Evolutionary conservation across 2,113 vertebrate species (phyloP).

Genomic region (Hypanus sabinus): DNA sequence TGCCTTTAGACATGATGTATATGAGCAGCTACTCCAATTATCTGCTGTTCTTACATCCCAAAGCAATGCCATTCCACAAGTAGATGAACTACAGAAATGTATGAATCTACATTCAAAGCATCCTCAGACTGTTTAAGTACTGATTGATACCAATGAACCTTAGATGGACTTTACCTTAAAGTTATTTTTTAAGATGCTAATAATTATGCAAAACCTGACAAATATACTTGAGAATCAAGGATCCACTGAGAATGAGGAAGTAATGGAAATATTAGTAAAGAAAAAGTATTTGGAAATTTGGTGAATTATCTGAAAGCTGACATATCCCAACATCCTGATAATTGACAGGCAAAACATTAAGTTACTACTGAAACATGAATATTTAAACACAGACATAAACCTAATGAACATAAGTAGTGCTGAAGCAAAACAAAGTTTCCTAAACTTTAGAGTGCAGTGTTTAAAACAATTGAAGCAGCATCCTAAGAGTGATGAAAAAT

Average conservation of each 20-base stretch:
- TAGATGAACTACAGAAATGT: no score
- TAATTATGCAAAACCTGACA: not conserved
- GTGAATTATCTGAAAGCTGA: no score
- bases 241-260: no score
- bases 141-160: not conserved
- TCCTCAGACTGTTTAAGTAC: not conserved
- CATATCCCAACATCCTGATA: no score
- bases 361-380: not conserved
- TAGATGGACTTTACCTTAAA: not conserved
- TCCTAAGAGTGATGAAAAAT: not conserved
- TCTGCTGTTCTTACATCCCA: not conserved
- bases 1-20: not conserved
- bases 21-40: not conserved
- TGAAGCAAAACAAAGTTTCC: not conserved
- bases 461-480: not conserved
- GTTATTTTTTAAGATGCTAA: not conserved
- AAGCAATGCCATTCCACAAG: not conserved
- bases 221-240: no score
- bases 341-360: not conserved
- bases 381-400: not conserved
- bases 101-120: not conserved
- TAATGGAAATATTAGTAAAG: no score
- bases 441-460: not conserved
- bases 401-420: not conserved
- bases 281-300: no score